Conservation (phyloP, 2,797 vertebrate species). For the Danionella dracula region DNA sequence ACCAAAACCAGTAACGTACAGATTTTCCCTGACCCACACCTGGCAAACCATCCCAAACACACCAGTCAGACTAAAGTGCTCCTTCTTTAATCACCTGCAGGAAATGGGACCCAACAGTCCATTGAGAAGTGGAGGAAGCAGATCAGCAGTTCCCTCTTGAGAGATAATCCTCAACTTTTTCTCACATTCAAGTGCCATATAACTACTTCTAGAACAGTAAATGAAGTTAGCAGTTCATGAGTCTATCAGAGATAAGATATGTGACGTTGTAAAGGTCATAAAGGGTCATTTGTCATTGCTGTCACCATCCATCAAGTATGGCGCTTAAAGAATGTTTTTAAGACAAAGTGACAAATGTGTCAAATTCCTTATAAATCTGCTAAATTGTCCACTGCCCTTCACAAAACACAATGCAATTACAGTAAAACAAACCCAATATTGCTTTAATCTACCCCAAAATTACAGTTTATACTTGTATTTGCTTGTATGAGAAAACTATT, state of each 20-base stretch:
- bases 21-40: constrained; percentile 1
- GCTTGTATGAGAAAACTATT: too few species aligned
- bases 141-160: constrained; percentile 57
- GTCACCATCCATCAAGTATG: constrained; percentile 32
- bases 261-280: constrained; percentile 31
- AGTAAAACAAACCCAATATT: constrained; percentile 16
- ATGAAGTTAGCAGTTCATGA: not conserved
- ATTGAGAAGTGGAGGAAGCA: constrained; percentile 22
- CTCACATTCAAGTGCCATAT: constrained; percentile 6
- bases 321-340: constrained; percentile 21
- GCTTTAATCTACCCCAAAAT: not conserved
- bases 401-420: constrained; percentile 23
- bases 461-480: too few species aligned
- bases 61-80: constrained; percentile 80
- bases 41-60: constrained; percentile 15
- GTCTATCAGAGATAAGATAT: constrained; percentile 3
- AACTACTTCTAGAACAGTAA: not conserved
- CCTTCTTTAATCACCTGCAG: constrained; percentile 79
- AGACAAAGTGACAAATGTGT: constrained; percentile 24
- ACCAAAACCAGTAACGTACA: constrained; percentile 15
- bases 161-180: constrained; percentile 3
- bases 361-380: constrained; percentile 47
- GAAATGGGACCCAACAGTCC: constrained; percentile 32
- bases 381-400: constrained; percentile 37
- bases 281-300: constrained; percentile 34